Evolutionary conservation across 92 coral and sea anemone genomes (phyloP), one percentile per base, ranked within the genome.

Genomic region (Epizoanthus scotinus): DNA sequence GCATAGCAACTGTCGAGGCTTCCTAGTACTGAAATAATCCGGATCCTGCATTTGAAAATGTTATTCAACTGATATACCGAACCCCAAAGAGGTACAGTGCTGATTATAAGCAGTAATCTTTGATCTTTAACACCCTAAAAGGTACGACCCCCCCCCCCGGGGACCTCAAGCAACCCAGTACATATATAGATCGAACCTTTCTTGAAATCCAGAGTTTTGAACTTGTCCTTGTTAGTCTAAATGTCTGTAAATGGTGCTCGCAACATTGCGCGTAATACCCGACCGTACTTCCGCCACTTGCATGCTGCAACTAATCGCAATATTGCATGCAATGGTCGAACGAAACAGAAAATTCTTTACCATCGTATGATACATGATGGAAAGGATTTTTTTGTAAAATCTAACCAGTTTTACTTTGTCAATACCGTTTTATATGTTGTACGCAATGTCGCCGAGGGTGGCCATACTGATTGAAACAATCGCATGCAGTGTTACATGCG

Each of bases 401-500:
- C 67, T 15, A 62, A 62, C 22, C 67, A 62, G 67, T 62, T 62
- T 62, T 62, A 62, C 67, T 62, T 62, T 62, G 22, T n/a, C 28
- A n/a, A n/a, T n/a, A n/a, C n/a, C n/a, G n/a, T n/a, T n/a, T n/a
- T 21, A 62, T 31, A 62, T 62, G 67, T 26, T 62, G 67, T 31
- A 62, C 67, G 67, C 67, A 62, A 62, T 62, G 15, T 62, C 67
- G 67, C 36, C 27, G 67, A 62, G 67, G 67, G 67, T 62, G 67
- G 67, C 29, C 22, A 62, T 62, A n/a, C 3, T 62, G 22, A 62
- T 62, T 62, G 22, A 62, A 62, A 62, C 67, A 31, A 62, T 62
- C 61, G 28, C 67, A 31, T 3, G 67, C 67, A 62, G 67, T 62
- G 29, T 62, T 62, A 31, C 22, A 62, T n/a, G n/a, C n/a, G n/a